Evolutionary conservation across 1,140 invertebrate genomes (phyloP).

Genomic region (Elysia chlorotica): DNA sequence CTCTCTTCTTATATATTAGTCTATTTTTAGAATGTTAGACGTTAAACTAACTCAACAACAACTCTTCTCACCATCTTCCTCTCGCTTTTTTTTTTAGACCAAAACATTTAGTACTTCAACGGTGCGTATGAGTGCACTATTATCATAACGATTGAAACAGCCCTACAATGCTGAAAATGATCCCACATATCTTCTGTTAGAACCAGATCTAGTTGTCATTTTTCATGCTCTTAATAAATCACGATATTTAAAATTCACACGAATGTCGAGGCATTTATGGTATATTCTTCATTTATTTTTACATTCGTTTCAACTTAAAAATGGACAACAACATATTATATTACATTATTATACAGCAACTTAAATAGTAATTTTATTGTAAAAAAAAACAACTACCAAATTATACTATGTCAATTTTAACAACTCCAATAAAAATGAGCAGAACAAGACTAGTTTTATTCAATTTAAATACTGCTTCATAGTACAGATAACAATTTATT

Average conservation of each 20-base stretch:
- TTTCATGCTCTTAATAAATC: too few relatives aligned
- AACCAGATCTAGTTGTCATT: neutral
- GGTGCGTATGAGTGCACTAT: neutral
- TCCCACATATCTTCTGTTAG: neutral
- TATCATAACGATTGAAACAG: neutral
- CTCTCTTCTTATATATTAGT: neutral
- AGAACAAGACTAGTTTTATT: neutral
- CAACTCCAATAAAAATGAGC: neutral
- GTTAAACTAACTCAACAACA: neutral
- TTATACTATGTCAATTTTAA: constrained; percentile 60
- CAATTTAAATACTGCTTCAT: neutral
- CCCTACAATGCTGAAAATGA: neutral
- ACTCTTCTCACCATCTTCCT: neutral
- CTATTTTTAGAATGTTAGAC: neutral
- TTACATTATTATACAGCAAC: constrained; percentile 30
- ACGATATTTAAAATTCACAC: neutral
- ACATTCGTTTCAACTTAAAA: too few relatives aligned
- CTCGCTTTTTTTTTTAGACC: neutral
- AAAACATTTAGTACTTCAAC: neutral
- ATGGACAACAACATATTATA: neutral
- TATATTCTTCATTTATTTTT: neutral
- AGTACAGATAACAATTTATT: neutral
- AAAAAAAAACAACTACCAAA: constrained; percentile 96
- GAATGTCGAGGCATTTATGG: neutral
- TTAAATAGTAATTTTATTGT: constrained; percentile 80